Percentiles rank a stretch among this genome's conserved stretches.
These are phyloP conservation scores for Morelia viridis DNA, from an alignment of 2,797 vertebrate genomes.

Conservation along the genomic window DNA sequence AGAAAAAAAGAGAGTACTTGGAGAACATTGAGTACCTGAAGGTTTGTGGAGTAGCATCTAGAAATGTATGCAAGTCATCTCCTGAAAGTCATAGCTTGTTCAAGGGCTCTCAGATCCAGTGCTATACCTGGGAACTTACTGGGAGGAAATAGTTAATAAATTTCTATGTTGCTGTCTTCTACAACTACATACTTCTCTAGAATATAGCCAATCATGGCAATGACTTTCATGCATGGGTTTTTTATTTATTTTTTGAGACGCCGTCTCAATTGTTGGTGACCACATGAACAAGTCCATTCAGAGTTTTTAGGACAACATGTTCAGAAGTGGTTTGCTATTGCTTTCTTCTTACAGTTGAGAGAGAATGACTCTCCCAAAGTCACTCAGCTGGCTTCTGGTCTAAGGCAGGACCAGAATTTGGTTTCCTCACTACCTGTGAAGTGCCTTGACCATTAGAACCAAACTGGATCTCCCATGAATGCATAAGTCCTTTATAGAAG, in stretches of 20 bases:
- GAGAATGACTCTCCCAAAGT: background rate
- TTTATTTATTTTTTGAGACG: background rate
- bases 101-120: background rate
- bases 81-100: background rate
- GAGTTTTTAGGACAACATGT: background rate
- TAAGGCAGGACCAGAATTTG: background rate
- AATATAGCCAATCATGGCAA: background rate
- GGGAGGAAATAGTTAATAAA: background rate
- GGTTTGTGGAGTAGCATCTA: background rate
- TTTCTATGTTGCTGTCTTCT: background rate
- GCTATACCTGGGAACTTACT: background rate
- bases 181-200: background rate
- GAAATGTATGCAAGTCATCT: background rate
- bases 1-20: background rate
- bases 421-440: background rate
- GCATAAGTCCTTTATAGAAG: background rate
- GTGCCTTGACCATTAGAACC: background rate
- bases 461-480: background rate
- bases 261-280: background rate
- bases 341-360: background rate
- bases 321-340: background rate
- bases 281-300: background rate
- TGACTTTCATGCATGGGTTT: background rate
- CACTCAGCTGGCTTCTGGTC: background rate
- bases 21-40: background rate